Conservation (phyloP, 2,888 invertebrate species). For the Notodonta dromedarius region DNA sequence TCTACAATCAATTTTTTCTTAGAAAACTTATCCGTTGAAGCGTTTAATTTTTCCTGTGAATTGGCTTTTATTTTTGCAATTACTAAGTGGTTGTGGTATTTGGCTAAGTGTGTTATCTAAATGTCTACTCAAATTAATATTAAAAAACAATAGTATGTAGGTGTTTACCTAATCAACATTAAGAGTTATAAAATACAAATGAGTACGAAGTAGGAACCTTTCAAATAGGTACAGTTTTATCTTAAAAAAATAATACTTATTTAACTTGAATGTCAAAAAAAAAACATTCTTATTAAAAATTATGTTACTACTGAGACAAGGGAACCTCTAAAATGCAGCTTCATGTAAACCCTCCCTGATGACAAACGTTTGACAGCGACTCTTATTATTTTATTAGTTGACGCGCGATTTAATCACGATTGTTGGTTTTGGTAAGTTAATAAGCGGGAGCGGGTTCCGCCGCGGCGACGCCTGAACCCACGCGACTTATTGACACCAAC, state of each 20-base stretch:
- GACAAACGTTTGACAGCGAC: slow-evolving; percentile 59
- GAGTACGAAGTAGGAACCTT: no score
- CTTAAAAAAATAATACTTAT: no score
- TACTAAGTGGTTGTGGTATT: slow-evolving; percentile 3
- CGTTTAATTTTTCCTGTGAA: slow-evolving; percentile 22
- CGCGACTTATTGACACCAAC: slow-evolving; percentile 21
- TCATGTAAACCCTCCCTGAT: slow-evolving; percentile 59
- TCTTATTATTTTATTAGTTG: slow-evolving; percentile 83
- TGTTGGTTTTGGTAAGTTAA: slow-evolving; percentile 83
- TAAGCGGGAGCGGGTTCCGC: slow-evolving; percentile 66
- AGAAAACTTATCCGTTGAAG: slow-evolving; percentile 12
- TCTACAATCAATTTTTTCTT: slow-evolving; percentile 18
- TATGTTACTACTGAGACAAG: no score
- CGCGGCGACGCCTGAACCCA: slow-evolving; percentile 25
- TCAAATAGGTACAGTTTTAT: no score
- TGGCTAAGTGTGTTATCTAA: no score
- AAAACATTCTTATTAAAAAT: not conserved
- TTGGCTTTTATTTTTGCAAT: slow-evolving; percentile 20
- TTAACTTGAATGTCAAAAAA: no score
- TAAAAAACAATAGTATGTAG: no score
- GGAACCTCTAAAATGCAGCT: not conserved
- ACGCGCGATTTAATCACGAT: slow-evolving; percentile 84
- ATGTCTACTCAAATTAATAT: no score
- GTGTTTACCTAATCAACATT: no score
- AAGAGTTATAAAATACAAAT: no score